A percentile compares a stretch with the other conserved stretches of the same genome.
Conservation (phyloP, 64 coral and sea anemone genomes). For the Montipora efflorescens region DNA sequence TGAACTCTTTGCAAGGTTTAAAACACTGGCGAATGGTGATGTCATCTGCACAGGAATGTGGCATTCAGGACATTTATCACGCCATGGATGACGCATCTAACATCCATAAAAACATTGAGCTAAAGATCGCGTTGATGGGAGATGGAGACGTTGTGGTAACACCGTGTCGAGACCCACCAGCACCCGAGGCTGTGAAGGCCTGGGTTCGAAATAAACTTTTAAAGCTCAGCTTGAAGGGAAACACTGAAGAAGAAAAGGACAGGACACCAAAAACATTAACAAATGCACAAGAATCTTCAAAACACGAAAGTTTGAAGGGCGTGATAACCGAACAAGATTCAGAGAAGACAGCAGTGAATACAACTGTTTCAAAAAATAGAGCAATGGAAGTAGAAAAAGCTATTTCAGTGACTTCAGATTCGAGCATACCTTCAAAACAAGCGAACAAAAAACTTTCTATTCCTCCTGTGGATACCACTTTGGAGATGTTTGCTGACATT, state of each 20-base stretch:
- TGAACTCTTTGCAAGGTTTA: conserved; percentile 67
- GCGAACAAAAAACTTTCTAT: background rate
- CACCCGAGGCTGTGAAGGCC: conserved; percentile 25
- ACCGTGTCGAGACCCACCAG: conserved; percentile 66
- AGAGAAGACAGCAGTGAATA: too few relatives aligned
- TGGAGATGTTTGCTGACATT: background rate
- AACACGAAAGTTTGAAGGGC: background rate
- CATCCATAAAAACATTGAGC: conserved; percentile 58
- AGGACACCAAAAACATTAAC: background rate
- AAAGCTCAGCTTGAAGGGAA: background rate
- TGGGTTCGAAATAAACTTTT: conserved; percentile 72
- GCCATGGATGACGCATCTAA: conserved; percentile 40
- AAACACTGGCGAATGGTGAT: conserved; percentile 75
- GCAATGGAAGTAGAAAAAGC: background rate
- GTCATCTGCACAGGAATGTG: conserved; percentile 53
- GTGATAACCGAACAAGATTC: background rate
- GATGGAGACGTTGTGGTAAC: conserved; percentile 72
- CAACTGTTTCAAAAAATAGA: background rate
- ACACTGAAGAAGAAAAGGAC: background rate
- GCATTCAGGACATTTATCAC: conserved; percentile 37
- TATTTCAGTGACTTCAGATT: background rate
- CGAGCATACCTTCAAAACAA: background rate
- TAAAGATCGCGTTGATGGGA: conserved; percentile 83
- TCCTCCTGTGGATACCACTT: background rate
- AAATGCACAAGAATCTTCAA: background rate